phyloP scores from a whole-genome alignment of 2,113 vertebrate genomes.

The Erythrocebus patas region DNA sequence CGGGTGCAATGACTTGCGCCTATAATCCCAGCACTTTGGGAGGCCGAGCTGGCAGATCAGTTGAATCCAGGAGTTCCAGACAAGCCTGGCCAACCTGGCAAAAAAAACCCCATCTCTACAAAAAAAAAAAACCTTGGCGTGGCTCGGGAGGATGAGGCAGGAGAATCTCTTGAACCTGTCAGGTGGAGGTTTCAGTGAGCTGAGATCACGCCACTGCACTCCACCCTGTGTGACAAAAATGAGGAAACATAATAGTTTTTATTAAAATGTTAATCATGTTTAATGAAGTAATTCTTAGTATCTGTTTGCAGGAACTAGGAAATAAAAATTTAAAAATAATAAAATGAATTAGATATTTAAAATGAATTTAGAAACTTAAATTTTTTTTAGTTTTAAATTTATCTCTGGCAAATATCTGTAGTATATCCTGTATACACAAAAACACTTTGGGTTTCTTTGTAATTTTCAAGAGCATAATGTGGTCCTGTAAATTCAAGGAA shows the following conservation, averaged over 20 bases:
- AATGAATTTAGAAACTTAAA: background rate
- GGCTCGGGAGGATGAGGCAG: background rate
- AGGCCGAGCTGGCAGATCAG: too few species aligned
- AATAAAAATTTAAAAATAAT: too few species aligned
- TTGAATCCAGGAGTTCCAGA: too few species aligned
- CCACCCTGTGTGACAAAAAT: background rate
- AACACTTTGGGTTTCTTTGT: background rate
- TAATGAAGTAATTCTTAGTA: background rate
- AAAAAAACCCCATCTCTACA: too few species aligned
- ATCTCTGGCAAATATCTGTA: background rate
- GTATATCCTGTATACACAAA: background rate
- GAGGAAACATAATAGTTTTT: background rate
- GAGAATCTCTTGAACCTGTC: background rate
- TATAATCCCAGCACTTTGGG: background rate
- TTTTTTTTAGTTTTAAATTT: background rate
- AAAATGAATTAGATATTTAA: background rate
- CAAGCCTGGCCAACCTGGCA: too few species aligned
- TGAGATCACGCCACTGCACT: background rate
- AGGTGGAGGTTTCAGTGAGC: background rate
- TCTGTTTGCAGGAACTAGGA: too few species aligned
- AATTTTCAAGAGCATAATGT: background rate
- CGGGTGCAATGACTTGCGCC: background rate
- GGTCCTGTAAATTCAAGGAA: background rate
- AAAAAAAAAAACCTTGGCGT: too few species aligned
- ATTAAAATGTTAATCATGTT: background rate